These are phyloP conservation scores for Paracanthobrama guichenoti DNA, from an alignment of 2,113 vertebrate species.

Conservation along the genomic window DNA sequence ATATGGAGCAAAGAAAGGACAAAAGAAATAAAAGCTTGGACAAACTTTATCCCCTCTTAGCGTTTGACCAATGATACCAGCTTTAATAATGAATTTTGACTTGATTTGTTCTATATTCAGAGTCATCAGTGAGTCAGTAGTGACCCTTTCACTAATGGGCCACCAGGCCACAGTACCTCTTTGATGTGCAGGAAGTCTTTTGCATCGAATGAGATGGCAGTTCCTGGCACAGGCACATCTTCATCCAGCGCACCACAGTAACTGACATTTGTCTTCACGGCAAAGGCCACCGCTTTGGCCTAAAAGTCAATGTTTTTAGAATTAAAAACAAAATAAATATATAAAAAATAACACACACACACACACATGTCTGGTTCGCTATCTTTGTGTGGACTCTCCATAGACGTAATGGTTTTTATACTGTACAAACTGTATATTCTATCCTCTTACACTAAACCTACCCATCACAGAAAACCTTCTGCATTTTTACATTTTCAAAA, in stretches of 20 bases:
- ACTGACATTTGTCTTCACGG: conserved; percentile 96
- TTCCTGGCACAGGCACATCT: conserved; percentile 97
- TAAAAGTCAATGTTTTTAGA: conserved; percentile 51
- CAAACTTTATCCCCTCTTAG: not conserved
- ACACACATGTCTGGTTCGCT: too few relatives aligned
- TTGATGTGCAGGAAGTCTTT: conserved; percentile 99
- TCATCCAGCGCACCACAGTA: conserved; percentile 97
- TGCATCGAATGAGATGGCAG: conserved; percentile 96
- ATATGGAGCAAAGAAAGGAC: not conserved
- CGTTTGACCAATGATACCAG: not conserved
- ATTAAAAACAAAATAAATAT: not conserved
- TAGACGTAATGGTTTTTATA: too few relatives aligned
- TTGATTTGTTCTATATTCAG: not conserved
- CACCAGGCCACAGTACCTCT: conserved; percentile 78
- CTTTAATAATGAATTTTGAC: not conserved
- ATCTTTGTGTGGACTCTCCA: too few relatives aligned
- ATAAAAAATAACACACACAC: not conserved
- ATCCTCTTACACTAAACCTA: too few relatives aligned
- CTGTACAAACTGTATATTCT: too few relatives aligned
- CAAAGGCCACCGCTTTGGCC: conserved; percentile 96
- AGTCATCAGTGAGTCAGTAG: not conserved
- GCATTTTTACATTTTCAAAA: too few relatives aligned
- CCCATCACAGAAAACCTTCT: too few relatives aligned
- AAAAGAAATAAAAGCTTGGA: not conserved
- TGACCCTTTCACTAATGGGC: not conserved